Base-by-base conservation (phyloP, 2,888 invertebrate genomes). In the Lomographa bimaculata region DNA sequence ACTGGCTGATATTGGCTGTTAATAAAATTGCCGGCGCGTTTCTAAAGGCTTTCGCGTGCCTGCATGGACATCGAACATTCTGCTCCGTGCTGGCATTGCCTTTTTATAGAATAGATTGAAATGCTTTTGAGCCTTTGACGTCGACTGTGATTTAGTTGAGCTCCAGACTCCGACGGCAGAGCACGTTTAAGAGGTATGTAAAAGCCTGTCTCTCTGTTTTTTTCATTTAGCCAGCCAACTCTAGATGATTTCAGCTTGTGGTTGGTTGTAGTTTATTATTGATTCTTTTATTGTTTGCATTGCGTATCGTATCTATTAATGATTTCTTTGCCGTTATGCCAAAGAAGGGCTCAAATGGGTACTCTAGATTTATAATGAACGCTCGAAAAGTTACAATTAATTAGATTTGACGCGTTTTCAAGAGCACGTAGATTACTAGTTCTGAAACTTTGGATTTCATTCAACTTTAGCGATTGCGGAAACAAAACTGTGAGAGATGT, bases 1-100 rank as follows among this genome's bases (percentile, higher is more conserved):
- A n/a, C n/a, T n/a, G n/a, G n/a, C n/a, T n/a, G n/a, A n/a, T 67
- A 76, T 72, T 72, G 66, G 67, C 60, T 60, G 64, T 60, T 64
- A 74, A 78, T 80, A 76, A 71, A 76, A 68, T 54, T 23, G 49
- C 54, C 51, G 49, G 40, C 48, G 52, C 55, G 46, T 43, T 48
- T 47, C 60, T 57, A 70, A 77, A 68, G 62, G 62, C 62, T 46
- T 50, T 50, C 37, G 57, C 71, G 66, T 71, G 60, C 66, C 60
- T 50, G 47, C 71, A 69, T 64, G 71, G 50, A 46, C 57, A n/a
- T n/a, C n/a, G n/a, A n/a, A n/a, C n/a, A 61, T 46, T 57, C 58
- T 48, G 39, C 35, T 61, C 53, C 72, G 70, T 64, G 72, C 48
- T 39, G 61, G 58, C 38, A 71, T 81, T 71, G 49, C 60, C 64